Evolutionary conservation across 2,797 vertebrate species (phyloP), one percentile per base, ranked within the genome.

Genomic region (Sebastes matsubarae): DNA sequence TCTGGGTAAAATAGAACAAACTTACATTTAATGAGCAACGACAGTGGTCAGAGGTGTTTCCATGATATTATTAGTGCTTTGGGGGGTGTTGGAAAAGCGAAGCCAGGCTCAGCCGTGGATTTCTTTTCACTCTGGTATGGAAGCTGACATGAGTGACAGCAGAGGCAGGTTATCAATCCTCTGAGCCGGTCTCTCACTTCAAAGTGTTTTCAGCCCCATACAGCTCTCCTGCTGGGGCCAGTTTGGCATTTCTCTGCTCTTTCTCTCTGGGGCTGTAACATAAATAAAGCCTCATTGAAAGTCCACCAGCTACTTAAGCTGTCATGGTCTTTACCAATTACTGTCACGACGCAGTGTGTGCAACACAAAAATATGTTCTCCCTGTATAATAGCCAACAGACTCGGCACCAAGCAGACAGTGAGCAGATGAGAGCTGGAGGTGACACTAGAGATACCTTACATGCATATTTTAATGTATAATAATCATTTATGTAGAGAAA

Each of bases 251-350:
- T 94, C 94, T 93, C 94, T 94, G 94, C 94, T 89, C 93, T 94
- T 86, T 94, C 94, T 95, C 92, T 94, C 92, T 87, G 81, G 86
- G 86, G 89, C 94, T 93, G 91, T 89, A 96, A 95, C 95, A 96
- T 96, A 96, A 96, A 96, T 96, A 96, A 96, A 96, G 92, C 84
- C 92, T 90, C 89, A 93, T 95, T 96, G 96, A 95, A 94, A 93
- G 93, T 95, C 94, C 89, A 91, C 89, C 90, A 94, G 95, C 94
- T 94, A 95, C 94, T 96, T 96, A 95, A 96, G 94, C 96, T 96
- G 95, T 96, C 95, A 96, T 91, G 94, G 91, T 96, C 95, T 96
- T 95, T 95, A 96, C 94, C 96, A 96, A 96, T 96, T 96, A 96
- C 95, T 92, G 94, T 95, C 91, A 94, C 88, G 65, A 93, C 65